Evolutionary conservation across 2,888 invertebrate species (phyloP).

Genomic region (Geotrupes spiniger): DNA sequence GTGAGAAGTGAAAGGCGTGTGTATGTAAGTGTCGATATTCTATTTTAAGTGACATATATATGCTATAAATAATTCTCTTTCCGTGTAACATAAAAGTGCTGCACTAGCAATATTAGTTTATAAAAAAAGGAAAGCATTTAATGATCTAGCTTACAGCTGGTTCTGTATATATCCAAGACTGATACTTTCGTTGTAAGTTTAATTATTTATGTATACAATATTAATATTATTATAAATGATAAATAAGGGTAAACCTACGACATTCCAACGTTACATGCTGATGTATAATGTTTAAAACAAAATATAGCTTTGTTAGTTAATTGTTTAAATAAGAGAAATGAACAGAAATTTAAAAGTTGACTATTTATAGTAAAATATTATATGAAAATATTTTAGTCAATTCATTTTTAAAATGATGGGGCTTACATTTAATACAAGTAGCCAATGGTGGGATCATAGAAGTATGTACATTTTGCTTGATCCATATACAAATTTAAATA

Average conservation of each 20-base stretch:
- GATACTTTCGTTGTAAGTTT: constrained; percentile 22
- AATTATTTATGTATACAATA: constrained; percentile 15
- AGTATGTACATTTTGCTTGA: no score
- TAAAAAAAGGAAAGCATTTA: constrained; percentile 20
- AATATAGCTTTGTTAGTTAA: constrained; percentile 23
- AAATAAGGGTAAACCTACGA: constrained; percentile 13
- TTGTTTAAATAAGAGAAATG: constrained; percentile 13
- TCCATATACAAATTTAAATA: no score
- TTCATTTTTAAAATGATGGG: constrained; percentile 12
- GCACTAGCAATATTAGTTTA: constrained; percentile 28
- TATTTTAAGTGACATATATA: constrained; percentile 16
- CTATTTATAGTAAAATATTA: constrained; percentile 24
- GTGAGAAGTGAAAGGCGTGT: neutral
- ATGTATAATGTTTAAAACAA: constrained; percentile 17
- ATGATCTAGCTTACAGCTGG: constrained; percentile 24
- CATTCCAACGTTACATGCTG: constrained; percentile 22
- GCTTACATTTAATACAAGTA: constrained; percentile 6
- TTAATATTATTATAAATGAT: constrained; percentile 12
- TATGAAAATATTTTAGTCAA: constrained; percentile 13
- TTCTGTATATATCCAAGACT: constrained; percentile 28
- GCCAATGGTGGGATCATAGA: neutral
- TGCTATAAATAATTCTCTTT: constrained; percentile 21
- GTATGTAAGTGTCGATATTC: constrained; percentile 3
- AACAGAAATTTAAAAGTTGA: constrained; percentile 23
- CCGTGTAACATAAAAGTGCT: constrained; percentile 26